Percentiles rank a stretch among this genome's conserved stretches.
Evolutionary conservation across 2,797 vertebrate genomes (phyloP).

Genomic region (Podarcis siculus): DNA sequence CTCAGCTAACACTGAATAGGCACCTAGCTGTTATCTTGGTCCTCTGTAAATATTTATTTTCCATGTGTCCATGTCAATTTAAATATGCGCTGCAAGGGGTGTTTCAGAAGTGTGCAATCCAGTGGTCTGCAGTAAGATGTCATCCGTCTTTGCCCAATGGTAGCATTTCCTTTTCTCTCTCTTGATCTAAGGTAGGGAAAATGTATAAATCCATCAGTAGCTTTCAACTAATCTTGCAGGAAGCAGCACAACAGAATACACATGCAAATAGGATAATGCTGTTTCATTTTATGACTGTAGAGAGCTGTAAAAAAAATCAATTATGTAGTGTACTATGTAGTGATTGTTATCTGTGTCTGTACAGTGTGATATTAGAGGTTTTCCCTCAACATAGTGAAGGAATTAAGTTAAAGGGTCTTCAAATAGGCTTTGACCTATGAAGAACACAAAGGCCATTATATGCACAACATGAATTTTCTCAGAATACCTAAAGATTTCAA

Average conservation of each 20-base stretch:
- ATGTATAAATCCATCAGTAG: not conserved
- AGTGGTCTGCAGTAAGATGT: not conserved
- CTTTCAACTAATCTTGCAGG: not conserved
- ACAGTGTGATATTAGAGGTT: not conserved
- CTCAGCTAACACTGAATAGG: not conserved
- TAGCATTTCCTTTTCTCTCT: not conserved
- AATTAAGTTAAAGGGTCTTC: not conserved
- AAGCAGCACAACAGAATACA: not conserved
- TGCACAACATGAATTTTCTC: conserved; percentile 15
- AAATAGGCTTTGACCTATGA: conserved; percentile 22
- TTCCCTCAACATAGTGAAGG: not conserved
- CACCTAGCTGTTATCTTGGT: not conserved
- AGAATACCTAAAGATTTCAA: conserved; percentile 19
- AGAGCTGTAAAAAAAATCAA: not conserved
- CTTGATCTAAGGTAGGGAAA: not conserved
- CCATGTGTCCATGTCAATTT: not conserved
- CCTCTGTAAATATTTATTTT: not conserved
- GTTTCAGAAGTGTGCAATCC: conserved; percentile 8
- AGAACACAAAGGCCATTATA: conserved; percentile 1
- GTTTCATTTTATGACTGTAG: not conserved
- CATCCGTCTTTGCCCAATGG: not conserved
- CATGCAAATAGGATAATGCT: conserved; percentile 10
- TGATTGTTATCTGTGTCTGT: not conserved
- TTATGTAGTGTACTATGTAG: not conserved
- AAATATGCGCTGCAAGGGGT: not conserved